Base-by-base conservation (phyloP, 2,888 invertebrate genomes). In the Tholera decimalis region DNA sequence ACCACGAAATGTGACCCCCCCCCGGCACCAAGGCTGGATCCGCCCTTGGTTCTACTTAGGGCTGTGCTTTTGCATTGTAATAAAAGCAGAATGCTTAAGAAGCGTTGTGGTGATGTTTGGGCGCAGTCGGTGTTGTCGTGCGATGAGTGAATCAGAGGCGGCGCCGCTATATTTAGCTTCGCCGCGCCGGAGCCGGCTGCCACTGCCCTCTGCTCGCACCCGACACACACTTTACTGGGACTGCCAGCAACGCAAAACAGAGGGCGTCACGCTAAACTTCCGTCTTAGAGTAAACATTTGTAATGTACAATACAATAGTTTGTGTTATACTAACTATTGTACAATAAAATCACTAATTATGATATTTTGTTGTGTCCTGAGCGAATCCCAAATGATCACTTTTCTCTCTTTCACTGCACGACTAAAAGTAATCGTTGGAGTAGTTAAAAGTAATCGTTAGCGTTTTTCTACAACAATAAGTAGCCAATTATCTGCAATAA, bases 81-180 rank as follows among this genome's bases (percentile, higher is more conserved):
- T 61, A 54, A 60, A 35, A 44, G 28, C 22, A 53, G 56, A 50
- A 61, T 47, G 39, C 46, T 66, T 49, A 47, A 30, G 53, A 59
- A 53, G 61, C 49, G 46, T 55, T 26, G n/a, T 49, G 28, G 37
- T 65, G 26, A 64, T 49, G 22, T 63, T 56, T 30, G 58, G 46
- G 43, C 53, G 50, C 44, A 61, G 62, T 58, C n/a, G 50, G 37
- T 61, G 57, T 41, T 62, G 64, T 46, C 63, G 63, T 61, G 69
- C 51, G 58, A 51, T 66, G 82, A 53, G 79, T 84, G 85, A 85
- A 74, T 85, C 85, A 84, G 73, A 69, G 72, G 70, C 83, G 76
- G 73, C 82, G 74, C 61, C 58, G 80, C 80, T 85, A 85, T 83
- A 85, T 85, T 84, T 85, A 85, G 85, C 75, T 44, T 47, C 49